A percentile compares a stretch with the other conserved stretches of the same genome.
phyloP scores from a whole-genome alignment of 2,888 invertebrate species.

The Fissipunctia ypsillon region DNA sequence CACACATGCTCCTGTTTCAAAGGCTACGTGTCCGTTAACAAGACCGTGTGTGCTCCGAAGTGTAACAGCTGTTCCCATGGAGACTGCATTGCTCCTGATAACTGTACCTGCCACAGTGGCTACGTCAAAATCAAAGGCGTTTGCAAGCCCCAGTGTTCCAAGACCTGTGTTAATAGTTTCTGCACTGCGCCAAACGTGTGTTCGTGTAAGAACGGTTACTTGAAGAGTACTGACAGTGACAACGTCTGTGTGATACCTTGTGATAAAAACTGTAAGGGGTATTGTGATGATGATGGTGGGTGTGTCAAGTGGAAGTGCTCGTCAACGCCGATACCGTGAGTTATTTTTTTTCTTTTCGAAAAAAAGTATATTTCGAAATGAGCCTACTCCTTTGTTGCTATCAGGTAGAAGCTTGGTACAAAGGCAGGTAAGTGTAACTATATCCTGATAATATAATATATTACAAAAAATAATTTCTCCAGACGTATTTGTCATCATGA shows the following conservation, averaged over 20 bases:
- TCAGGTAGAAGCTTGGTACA: background rate
- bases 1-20: constrained; percentile 84
- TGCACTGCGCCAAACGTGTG: constrained; percentile 66
- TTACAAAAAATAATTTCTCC: background rate
- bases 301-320: constrained; percentile 61
- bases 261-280: constrained; percentile 56
- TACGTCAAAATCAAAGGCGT: constrained; percentile 57
- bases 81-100: constrained; percentile 78
- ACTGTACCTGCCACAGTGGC: constrained; percentile 85
- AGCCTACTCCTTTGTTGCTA: background rate
- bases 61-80: constrained; percentile 70
- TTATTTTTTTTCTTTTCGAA: constrained; percentile 20
- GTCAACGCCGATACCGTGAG: constrained; percentile 49
- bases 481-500: constrained; percentile 1
- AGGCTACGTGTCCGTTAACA: constrained; percentile 71
- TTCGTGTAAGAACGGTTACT: constrained; percentile 65
- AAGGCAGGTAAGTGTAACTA: background rate
- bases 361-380: background rate
- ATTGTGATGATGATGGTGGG: constrained; percentile 51
- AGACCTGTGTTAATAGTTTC: constrained; percentile 66
- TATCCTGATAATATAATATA: background rate
- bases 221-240: constrained; percentile 58
- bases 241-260: constrained; percentile 56
- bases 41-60: constrained; percentile 67
- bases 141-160: constrained; percentile 65